Conservation (phyloP, 2,113 vertebrate genomes). For the Prinia subflava region DNA sequence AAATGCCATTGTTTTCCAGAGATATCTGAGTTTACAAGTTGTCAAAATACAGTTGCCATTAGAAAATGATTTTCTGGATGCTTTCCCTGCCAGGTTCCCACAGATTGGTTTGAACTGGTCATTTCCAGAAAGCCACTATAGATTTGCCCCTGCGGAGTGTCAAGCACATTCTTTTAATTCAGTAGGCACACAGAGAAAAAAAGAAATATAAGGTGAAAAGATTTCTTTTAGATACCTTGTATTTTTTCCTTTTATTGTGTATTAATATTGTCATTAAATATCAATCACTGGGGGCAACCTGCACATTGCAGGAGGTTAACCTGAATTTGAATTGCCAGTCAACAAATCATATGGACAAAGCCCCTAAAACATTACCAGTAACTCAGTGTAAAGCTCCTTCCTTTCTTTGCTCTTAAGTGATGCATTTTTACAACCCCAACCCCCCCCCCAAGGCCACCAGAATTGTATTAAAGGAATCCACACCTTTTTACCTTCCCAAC, state of each 20-base stretch:
- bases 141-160: not conserved
- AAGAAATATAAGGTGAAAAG: not conserved
- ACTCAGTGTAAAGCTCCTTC: not conserved
- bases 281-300: not conserved
- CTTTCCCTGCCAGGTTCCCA: not conserved
- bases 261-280: slow-evolving; percentile 24
- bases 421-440: not conserved
- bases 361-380: not conserved
- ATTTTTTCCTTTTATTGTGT: not conserved
- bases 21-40: slow-evolving; percentile 5
- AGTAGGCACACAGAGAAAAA: not conserved
- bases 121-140: slow-evolving; percentile 15
- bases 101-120: slow-evolving; percentile 15
- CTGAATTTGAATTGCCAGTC: not conserved
- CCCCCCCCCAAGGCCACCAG: not conserved
- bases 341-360: not conserved
- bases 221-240: not conserved
- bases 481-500: not conserved
- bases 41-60: slow-evolving; percentile 27
- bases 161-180: not conserved
- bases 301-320: not conserved
- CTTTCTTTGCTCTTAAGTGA: not conserved
- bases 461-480: not conserved
- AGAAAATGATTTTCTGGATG: slow-evolving; percentile 11
- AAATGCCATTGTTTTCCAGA: slow-evolving; percentile 19